These are phyloP conservation scores for Phrynocephalus vlangalii DNA, from an alignment of 2,797 vertebrate genomes.

Conservation along the genomic window DNA sequence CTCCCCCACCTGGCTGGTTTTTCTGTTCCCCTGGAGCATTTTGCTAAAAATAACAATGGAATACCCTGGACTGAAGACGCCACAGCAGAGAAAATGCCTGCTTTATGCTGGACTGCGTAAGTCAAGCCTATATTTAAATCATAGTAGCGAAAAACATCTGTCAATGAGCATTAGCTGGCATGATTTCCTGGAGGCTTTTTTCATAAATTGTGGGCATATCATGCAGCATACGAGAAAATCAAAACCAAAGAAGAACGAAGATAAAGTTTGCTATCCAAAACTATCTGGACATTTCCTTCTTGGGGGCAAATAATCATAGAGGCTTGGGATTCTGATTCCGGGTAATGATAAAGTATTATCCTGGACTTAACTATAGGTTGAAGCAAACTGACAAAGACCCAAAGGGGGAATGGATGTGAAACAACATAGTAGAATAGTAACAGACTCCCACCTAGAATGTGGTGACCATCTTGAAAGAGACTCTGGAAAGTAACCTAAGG, in stretches of 20 bases:
- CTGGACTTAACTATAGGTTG: neutral
- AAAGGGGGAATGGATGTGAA: neutral
- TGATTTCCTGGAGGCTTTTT: conserved; percentile 40
- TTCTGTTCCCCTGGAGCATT: conserved; percentile 20
- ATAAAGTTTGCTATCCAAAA: no score
- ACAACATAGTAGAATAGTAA: neutral
- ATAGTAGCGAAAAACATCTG: conserved; percentile 1
- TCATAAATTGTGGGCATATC: neutral
- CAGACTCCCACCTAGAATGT: neutral
- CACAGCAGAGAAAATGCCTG: neutral
- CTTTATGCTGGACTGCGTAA: conserved; percentile 60
- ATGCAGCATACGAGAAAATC: neutral
- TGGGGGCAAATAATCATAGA: neutral
- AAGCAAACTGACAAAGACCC: neutral
- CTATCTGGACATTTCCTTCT: no score
- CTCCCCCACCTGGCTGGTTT: neutral
- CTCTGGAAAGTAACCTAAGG: neutral
- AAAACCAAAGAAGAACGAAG: conserved; percentile 14
- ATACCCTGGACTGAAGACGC: conserved; percentile 50
- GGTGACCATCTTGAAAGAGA: neutral
- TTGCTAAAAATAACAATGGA: conserved; percentile 26
- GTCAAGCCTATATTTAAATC: conserved; percentile 63
- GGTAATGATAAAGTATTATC: neutral
- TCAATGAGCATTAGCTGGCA: conserved; percentile 48
- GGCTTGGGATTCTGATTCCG: neutral